Percentiles rank a stretch among this genome's conserved stretches.
phyloP scores from a whole-genome alignment of 2,888 invertebrate genomes.

The Diadegma fenestrale region DNA sequence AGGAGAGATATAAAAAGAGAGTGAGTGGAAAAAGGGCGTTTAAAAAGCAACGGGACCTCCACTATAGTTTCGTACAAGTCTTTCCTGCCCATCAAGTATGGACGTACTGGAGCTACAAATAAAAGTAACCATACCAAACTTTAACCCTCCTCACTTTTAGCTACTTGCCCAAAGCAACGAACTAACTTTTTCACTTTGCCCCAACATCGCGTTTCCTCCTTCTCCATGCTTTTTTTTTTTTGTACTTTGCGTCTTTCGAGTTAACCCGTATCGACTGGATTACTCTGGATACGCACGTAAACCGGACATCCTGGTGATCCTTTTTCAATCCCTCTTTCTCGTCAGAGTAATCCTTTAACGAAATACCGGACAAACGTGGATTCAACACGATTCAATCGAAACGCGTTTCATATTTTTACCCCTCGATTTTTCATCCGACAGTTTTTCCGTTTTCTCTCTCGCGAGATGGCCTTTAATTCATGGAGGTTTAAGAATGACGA shows the following conservation, averaged over 20 bases:
- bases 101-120: conserved; percentile 48
- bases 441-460: not conserved
- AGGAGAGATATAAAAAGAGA: conserved; percentile 22
- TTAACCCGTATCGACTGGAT: conserved; percentile 52
- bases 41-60: conserved; percentile 35
- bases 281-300: conserved; percentile 55
- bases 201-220: conserved; percentile 32
- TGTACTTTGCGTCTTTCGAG: not conserved
- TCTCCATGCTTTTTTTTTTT: not conserved
- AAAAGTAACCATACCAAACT: conserved; percentile 46
- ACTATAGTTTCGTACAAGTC: conserved; percentile 56
- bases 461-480: not conserved
- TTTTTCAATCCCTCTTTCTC: conserved; percentile 14
- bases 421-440: not conserved
- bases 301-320: conserved; percentile 23
- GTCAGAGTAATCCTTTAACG: conserved; percentile 16
- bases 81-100: conserved; percentile 39
- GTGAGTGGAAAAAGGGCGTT: conserved; percentile 7
- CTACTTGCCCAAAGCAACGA: conserved; percentile 8
- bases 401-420: conserved; percentile 19
- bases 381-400: conserved; percentile 11
- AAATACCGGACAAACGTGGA: conserved; percentile 25
- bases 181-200: conserved; percentile 64
- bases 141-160: conserved; percentile 16
- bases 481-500: not conserved